Evolutionary conservation across 37 sponge, comb jelly and placozoan species (phyloP).

Genomic region (Bolinopsis microptera): DNA sequence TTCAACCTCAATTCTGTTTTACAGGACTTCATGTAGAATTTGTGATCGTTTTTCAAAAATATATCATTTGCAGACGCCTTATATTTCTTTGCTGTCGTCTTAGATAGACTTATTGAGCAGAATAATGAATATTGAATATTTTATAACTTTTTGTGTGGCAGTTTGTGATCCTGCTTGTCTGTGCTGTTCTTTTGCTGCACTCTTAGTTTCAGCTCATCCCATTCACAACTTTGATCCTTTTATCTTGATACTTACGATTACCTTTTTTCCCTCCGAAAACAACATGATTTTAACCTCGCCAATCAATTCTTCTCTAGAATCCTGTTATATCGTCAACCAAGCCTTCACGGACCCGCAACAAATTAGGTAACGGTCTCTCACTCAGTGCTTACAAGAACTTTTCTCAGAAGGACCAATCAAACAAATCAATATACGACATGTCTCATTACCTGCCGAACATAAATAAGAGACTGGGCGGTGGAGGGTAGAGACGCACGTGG

Average conservation of each 20-base stretch:
- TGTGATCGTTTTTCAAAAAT: too few species aligned
- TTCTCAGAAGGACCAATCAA: constrained; percentile 49
- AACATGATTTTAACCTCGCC: not conserved
- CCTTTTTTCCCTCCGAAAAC: not conserved
- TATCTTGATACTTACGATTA: not conserved
- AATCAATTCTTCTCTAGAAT: not conserved
- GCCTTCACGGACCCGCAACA: not conserved
- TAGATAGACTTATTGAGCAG: too few species aligned
- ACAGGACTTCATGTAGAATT: too few species aligned
- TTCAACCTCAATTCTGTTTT: too few species aligned
- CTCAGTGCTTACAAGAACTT: constrained; percentile 37
- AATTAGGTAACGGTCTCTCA: constrained; percentile 9
- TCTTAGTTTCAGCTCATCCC: too few species aligned
- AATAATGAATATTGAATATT: too few species aligned
- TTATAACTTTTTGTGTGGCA: too few species aligned
- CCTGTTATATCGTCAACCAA: not conserved
- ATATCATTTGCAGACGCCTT: too few species aligned
- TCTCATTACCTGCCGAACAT: constrained; percentile 51
- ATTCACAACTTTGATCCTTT: too few species aligned
- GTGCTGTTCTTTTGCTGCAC: too few species aligned
- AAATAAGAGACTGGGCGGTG: constrained; percentile 53
- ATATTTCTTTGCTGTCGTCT: too few species aligned
- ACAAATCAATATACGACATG: constrained; percentile 65
- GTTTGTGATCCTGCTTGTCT: too few species aligned
- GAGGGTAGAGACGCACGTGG: not conserved